Evolutionary conservation across 2,797 vertebrate genomes (phyloP), one percentile per base, ranked within the genome.

Genomic region (Acomys russatus): DNA sequence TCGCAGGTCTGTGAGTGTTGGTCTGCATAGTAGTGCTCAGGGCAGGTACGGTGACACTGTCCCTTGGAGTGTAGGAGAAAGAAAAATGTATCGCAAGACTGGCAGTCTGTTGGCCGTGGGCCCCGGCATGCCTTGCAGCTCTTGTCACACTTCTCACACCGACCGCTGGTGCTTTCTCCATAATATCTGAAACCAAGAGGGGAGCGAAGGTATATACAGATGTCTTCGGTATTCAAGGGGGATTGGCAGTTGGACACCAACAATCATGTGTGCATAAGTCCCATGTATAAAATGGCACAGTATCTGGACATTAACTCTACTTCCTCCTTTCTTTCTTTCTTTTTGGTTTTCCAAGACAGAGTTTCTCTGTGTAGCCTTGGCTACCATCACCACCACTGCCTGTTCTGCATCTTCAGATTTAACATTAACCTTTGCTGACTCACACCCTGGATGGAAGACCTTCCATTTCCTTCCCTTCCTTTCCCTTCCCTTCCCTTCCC

Each of bases 111-210:
- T 91, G 97, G 96, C 15, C 20, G 76, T 0, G 96, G 98, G 6
- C 98, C 99, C 17, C 51, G 90, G 94, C 99, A 99, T 73, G 99
- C 98, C 8, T 98, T 98, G 92, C 99, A 99, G 86, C 96, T 99
- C 77, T 98, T 98, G 98, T 99, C 97, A 88, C 99, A 99, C 93
- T 92, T 99, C 97, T 99, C 98, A 88, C 99, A 99, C 15, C 61
- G 97, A 92, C 98, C 93, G 0, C 98, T 98, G 91, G 97, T 49
- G 17, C 97, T 98, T 66, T 98, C 97, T 90, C 98, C 93, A 1
- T 98, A 99, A 74, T 98, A 98, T 8, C 99, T 99, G 96, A 90
- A 98, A 97, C 0, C 94, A 61, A 96, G 78, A 51, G 33, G 2
- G 84, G 89, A 59, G 77, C 1, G 3, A 83, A 85, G 49, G 11